A percentile compares a stretch with the other conserved stretches of the same genome.
Conservation (phyloP, 92 coral and sea anemone species). For the Phenganax subtilis region DNA sequence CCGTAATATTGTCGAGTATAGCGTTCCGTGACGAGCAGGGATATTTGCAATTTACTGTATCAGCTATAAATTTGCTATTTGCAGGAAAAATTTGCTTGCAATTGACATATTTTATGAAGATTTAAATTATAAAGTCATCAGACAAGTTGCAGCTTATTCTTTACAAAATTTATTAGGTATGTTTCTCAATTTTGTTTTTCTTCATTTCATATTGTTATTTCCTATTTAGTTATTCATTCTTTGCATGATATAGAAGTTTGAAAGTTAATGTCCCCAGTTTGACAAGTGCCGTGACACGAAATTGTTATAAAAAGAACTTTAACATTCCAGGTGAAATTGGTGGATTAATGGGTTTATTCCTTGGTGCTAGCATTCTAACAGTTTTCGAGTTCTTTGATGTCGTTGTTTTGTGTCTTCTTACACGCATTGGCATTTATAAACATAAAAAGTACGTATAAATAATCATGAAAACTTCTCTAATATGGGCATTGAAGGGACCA, state of each 20-base stretch:
- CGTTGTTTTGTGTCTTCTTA: background rate
- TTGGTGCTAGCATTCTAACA: slow-evolving; percentile 5
- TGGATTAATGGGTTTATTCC: slow-evolving; percentile 15
- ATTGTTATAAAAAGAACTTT: background rate
- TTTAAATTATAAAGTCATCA: slow-evolving; percentile 8
- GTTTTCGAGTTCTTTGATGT: slow-evolving; percentile 12
- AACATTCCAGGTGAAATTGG: slow-evolving; percentile 6
- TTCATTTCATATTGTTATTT: background rate
- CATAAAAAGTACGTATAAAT: background rate
- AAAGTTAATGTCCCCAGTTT: background rate
- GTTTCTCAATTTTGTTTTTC: background rate
- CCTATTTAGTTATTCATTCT: too few species aligned
- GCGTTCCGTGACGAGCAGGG: too few species aligned
- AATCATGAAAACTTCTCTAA: too few species aligned
- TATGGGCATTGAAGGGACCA: too few species aligned
- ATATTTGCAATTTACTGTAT: background rate
- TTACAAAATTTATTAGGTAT: slow-evolving; percentile 23
- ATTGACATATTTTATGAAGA: slow-evolving; percentile 29
- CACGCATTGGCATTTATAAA: background rate
- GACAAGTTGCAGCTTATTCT: slow-evolving; percentile 21
- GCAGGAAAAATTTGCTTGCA: slow-evolving; percentile 13
- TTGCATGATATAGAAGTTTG: too few species aligned
- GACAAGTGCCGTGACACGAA: background rate
- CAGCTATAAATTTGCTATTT: background rate
- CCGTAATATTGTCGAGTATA: too few species aligned